Conservation (phyloP, 2,888 invertebrate genomes). For the Molanna angustata region DNA sequence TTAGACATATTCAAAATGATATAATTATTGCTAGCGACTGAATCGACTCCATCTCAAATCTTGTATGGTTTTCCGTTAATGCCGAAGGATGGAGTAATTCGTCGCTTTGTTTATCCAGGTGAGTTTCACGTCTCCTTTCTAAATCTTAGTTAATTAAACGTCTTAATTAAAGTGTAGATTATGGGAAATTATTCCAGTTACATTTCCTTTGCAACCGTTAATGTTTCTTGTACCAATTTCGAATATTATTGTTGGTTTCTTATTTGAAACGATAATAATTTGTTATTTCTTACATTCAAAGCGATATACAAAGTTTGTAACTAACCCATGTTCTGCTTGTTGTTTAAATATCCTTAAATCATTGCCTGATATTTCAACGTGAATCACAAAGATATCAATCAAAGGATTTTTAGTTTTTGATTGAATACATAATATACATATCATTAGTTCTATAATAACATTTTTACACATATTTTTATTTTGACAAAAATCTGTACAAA, state of each 20-base stretch:
- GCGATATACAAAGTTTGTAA: neutral
- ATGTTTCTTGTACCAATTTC: neutral
- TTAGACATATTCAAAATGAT: no score
- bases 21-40: constrained; percentile 27
- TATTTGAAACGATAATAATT: neutral
- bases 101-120: constrained; percentile 32
- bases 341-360: no score
- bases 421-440: no score
- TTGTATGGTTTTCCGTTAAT: constrained; percentile 23
- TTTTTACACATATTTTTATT: no score
- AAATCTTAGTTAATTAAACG: constrained; percentile 32
- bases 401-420: no score
- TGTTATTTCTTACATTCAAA: neutral
- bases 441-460: no score
- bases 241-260: neutral
- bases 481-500: no score
- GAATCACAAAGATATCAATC: no score
- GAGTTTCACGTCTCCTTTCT: constrained; percentile 24
- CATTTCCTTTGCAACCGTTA: constrained; percentile 2
- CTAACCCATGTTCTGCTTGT: no score
- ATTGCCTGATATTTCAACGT: no score
- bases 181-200: constrained; percentile 20
- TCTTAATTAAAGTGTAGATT: constrained; percentile 31
- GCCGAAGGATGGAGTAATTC: constrained; percentile 22
- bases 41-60: constrained; percentile 6